phyloP scores from a whole-genome alignment of 2,888 invertebrate genomes.

The Lissocephala sabroskyi region DNA sequence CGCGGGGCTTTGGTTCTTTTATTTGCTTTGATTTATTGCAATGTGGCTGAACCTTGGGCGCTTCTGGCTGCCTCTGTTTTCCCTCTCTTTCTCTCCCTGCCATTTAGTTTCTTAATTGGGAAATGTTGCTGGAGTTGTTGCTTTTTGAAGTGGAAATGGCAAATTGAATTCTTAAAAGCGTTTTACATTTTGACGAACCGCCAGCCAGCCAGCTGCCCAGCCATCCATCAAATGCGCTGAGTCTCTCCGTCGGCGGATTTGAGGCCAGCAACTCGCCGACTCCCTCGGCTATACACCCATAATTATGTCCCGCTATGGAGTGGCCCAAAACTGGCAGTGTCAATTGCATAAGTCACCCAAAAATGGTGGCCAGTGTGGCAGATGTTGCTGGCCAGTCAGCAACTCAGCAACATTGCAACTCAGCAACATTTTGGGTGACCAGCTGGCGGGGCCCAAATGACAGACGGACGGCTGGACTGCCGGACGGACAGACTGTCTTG shows the following conservation, averaged over 20 bases:
- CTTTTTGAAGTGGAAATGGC: background rate
- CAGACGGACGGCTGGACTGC: too few relatives aligned
- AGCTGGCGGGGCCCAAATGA: too few relatives aligned
- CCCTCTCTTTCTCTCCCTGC: background rate
- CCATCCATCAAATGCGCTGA: too few relatives aligned
- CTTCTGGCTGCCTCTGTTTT: background rate
- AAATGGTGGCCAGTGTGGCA: constrained; percentile 31
- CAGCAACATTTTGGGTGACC: too few relatives aligned
- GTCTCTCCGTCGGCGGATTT: too few relatives aligned
- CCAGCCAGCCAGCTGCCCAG: too few relatives aligned
- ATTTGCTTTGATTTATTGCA: constrained; percentile 48
- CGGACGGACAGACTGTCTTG: constrained; percentile 18
- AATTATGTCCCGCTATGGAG: constrained; percentile 51
- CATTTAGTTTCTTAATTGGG: background rate
- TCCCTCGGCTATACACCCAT: background rate
- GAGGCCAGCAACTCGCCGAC: background rate
- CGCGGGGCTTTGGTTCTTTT: background rate
- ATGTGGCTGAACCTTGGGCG: constrained; percentile 61
- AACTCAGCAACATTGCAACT: too few relatives aligned
- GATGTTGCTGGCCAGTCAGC: background rate
- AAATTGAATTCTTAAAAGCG: too few relatives aligned
- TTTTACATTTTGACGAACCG: too few relatives aligned
- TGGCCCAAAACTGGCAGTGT: constrained; percentile 1
- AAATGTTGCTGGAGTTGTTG: too few relatives aligned
- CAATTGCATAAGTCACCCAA: constrained; percentile 42